Base-by-base conservation (phyloP, 2,797 vertebrate species). In the Picus viridis region DNA sequence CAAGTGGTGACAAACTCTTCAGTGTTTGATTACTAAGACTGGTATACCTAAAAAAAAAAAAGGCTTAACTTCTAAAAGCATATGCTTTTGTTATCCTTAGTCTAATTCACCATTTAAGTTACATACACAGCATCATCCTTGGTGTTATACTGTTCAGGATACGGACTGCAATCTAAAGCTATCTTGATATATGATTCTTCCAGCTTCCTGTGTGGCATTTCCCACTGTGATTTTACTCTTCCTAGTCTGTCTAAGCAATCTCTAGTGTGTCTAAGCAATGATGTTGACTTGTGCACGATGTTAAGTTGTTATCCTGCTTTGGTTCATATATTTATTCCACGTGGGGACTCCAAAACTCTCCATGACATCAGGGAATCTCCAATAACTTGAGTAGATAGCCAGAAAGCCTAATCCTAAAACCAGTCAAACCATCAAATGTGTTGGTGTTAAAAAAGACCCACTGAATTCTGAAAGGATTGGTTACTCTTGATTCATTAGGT, bases 361-460 rank as follows among this genome's bases (percentile, higher is more conserved):
- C 22, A 12, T 49, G 22, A 49, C 22, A 49, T 22, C 22, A 49
- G 9, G 17, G 8, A 58, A 71, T 81, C 77, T 68, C 22, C 27
- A 58, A 5, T 19, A 45, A 53, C 18, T 73, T 29, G 9, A 57
- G 47, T 19, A 57, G 26, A 70, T 27, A 56, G 4, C 27, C 30
- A 69, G 36, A 54, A 83, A 78, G 7, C 16, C 7, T 57, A 41
- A 74, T 71, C 16, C 16, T 64, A 32, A 64, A 71, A 74, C 4
- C 18, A 65, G 34, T 47, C 16, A 76, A 70, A 3, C 10, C 43
- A 43, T 78, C 18, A 45, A 71, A 9, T 2, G 0, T 43, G 10
- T 17, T 67, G 7, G 0, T 73, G 4, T 57, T 30, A 47, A 85
- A 78, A 89, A 54, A 5, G 0, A 1, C 4, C 1, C 0, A 0